Evolutionary conservation across 2,113 vertebrate species (phyloP), one percentile per base, ranked within the genome.

Genomic region (Harpagus bidentatus): DNA sequence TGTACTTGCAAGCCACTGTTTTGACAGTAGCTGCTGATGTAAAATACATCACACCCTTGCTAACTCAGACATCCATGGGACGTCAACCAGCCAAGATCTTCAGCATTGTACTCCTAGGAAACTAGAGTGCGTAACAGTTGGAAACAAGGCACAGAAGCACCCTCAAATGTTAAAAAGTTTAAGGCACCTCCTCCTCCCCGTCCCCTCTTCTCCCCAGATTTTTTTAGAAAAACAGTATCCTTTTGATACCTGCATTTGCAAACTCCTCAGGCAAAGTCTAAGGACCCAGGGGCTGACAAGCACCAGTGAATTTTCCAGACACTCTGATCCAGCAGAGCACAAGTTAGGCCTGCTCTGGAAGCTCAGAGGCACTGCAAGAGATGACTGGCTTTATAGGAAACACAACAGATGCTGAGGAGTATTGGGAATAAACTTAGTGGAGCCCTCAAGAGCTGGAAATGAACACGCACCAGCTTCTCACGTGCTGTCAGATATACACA

Each of bases 401-500:
- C 28, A 61, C 16, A 11, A 16, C 13, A 28, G 11, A 9, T 1
- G 42, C 43, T 62, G 53, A 84, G 25, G 6, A 58, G 38, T 3
- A 16, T 22, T 16, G 26, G 19, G 22, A 84, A 72, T 16, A 59
- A 72, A 47, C 38, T 47, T 50, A 1, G 1, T 11, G 6, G 31
- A 69, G 26, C 38, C 12, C 62, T 55, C 48, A n/a, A 1, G 21
- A 83, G 67, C 19, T 6, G 43, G 47, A 82, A 88, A 55, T 8
- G 6, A 58, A 28, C 29, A 22, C 1, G 1, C 20, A 36, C 2
- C 42, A 43, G 42, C 59, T 78, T 71, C 73, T 53, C 55, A 32
- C 2, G 0, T 5, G 38, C 47, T 59, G 16, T n/a, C 74, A 72
- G 14, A 38, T 2, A 38, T 0, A 52, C 26, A n/a, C 3, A 2